A percentile compares a stretch with the other conserved stretches of the same genome.
These are phyloP conservation scores for Fulmarus glacialis DNA, from an alignment of 2,113 vertebrate species.

Conservation along the genomic window DNA sequence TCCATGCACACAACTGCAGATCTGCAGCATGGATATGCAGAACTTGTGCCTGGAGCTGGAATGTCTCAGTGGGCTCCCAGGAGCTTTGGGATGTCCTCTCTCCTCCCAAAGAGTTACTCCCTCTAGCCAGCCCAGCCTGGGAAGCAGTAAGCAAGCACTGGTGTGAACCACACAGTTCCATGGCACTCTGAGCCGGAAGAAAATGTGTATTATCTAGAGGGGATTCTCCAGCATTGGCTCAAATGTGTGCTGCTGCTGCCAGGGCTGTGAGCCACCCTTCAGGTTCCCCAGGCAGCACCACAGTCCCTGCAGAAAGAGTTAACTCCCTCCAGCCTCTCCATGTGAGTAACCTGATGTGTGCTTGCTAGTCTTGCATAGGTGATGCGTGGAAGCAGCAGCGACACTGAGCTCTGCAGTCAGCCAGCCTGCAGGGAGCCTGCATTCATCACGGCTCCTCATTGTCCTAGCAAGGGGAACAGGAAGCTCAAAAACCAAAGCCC, in stretches of 20 bases:
- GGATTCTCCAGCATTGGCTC: not conserved
- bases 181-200: not conserved
- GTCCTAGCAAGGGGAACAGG: not conserved
- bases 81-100: not conserved
- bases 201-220: not conserved
- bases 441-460: not conserved
- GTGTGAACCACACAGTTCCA: not conserved
- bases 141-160: not conserved
- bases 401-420: not conserved
- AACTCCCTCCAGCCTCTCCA: not conserved
- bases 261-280: not conserved
- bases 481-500: not conserved
- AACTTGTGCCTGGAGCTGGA: not conserved
- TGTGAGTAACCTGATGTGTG: not conserved
- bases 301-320: not conserved
- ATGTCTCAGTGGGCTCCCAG: not conserved
- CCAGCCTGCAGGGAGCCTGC: not conserved
- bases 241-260: not conserved
- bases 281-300: not conserved
- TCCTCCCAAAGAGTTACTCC: not conserved
- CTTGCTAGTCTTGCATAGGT: conserved; percentile 38
- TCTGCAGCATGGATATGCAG: not conserved
- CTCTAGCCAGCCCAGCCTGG: not conserved
- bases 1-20: not conserved
- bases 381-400: not conserved